Conservation (phyloP, 1,140 invertebrate species). For the Nasonia giraulti region DNA sequence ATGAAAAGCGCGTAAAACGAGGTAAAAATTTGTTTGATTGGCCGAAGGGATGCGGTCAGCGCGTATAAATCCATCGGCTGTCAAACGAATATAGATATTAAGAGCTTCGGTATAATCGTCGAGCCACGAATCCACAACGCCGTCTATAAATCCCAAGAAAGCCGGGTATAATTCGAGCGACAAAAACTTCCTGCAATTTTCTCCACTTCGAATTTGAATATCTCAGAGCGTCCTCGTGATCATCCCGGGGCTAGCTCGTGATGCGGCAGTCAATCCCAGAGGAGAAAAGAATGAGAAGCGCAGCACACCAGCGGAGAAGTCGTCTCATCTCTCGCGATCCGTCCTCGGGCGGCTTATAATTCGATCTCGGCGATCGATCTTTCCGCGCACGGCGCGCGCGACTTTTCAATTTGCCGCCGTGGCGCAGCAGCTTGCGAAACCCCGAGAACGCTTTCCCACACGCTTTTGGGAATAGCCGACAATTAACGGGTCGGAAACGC, state of each 20-base stretch:
- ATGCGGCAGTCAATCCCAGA: not conserved
- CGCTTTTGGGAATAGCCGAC: not conserved
- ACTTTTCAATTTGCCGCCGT: conserved; percentile 33
- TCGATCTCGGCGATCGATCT: not conserved
- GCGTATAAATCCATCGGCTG: not conserved
- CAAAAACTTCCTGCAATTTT: conserved; percentile 13
- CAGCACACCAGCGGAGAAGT: too few species aligned
- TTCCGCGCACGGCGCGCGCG: not conserved
- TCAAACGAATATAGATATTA: not conserved
- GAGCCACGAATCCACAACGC: not conserved
- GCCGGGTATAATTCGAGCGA: not conserved
- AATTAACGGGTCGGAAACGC: too few species aligned
- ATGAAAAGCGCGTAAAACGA: not conserved
- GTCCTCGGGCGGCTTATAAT: not conserved
- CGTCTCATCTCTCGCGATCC: not conserved
- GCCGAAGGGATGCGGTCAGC: not conserved
- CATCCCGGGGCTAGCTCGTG: not conserved
- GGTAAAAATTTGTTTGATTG: conserved; percentile 6
- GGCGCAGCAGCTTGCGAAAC: not conserved
- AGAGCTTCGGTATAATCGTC: conserved; percentile 26
- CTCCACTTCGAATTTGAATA: conserved; percentile 6
- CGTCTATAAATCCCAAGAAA: conserved; percentile 19
- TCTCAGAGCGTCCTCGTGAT: not conserved
- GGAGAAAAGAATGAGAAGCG: not conserved
- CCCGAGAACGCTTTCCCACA: not conserved